These are phyloP conservation scores for Eupithecia subfuscata DNA, from an alignment of 2,888 invertebrate genomes.

Conservation along the genomic window DNA sequence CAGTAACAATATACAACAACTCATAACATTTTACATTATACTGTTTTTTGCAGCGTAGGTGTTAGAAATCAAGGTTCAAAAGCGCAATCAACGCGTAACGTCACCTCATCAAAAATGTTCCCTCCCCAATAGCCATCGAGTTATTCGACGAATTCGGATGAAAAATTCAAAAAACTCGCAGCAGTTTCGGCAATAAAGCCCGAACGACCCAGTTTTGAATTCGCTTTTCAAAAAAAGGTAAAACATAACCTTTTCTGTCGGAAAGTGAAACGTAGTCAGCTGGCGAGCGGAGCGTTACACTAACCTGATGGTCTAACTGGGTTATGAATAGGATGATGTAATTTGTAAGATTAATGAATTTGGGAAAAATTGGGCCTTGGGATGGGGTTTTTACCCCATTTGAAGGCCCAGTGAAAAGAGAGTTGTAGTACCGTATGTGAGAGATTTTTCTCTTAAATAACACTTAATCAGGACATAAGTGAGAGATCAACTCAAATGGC, in stretches of 20 bases:
- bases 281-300: conserved; percentile 54
- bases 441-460: neutral
- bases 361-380: conserved; percentile 17
- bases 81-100: conserved; percentile 8
- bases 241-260: conserved; percentile 25
- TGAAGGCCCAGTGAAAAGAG: too few species aligned
- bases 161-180: conserved; percentile 33
- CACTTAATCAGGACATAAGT: too few species aligned
- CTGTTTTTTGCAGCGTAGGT: neutral
- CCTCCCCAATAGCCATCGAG: conserved; percentile 24
- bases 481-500: too few species aligned
- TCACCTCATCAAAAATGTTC: conserved; percentile 19
- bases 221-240: conserved; percentile 49
- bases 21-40: neutral
- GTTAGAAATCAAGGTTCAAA: neutral
- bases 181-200: conserved; percentile 33
- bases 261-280: conserved; percentile 56
- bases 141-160: conserved; percentile 25
- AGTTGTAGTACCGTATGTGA: neutral
- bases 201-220: conserved; percentile 52
- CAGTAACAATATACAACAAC: neutral
- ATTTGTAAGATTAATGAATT: conserved; percentile 24
- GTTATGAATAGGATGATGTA: conserved; percentile 23
- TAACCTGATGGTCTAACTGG: conserved; percentile 46
- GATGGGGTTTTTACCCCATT: neutral